Evolutionary conservation across 2,888 invertebrate genomes (phyloP), one percentile per base, ranked within the genome.

Genomic region (Tribolium freemani): DNA sequence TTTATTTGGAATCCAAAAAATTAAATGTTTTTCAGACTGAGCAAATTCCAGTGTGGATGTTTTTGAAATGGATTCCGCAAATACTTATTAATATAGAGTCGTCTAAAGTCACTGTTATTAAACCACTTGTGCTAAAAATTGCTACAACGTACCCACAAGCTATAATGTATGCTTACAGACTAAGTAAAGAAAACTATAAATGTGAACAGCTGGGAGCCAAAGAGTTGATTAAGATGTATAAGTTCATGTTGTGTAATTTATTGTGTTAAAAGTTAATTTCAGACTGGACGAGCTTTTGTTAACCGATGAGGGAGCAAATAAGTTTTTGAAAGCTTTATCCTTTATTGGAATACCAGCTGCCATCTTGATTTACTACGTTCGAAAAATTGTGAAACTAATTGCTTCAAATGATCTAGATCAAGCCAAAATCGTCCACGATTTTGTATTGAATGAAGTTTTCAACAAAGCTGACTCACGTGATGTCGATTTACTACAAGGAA

Each of bases 51-150:
- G 87, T 87, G 30, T 93, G 93, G 93, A 89, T 92, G 88, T 93
- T 92, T 81, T 82, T 93, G 2, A 84, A 88, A 30, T 94, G 93
- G 93, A 88, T 91, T 70, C 90, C 91, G 54, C 93, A 93, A 82
- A 85, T 94, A 73, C 85, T 93, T 71, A 88, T 89, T 0, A 85
- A 87, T 77, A 85, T 81, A 76, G 85, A 84, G 80, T 84, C 79
- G 2, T 78, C 75, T 66, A 85, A 79, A 71, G 78, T 84, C n/a
- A 73, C 74, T 5, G 78, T 84, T 0, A 76, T 88, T 5, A 78
- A 84, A 26, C 83, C 87, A 10, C 78, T 86, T 58, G 61, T 89
- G 10, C 68, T 87, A 26, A 84, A 87, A 69, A 84, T 93, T 10
- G 88, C 90, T 0, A 78, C 85, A 8, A 84, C 85, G 4, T 93